phyloP scores from a whole-genome alignment of 2,113 vertebrate genomes.

The Phyllostomus hastatus region DNA sequence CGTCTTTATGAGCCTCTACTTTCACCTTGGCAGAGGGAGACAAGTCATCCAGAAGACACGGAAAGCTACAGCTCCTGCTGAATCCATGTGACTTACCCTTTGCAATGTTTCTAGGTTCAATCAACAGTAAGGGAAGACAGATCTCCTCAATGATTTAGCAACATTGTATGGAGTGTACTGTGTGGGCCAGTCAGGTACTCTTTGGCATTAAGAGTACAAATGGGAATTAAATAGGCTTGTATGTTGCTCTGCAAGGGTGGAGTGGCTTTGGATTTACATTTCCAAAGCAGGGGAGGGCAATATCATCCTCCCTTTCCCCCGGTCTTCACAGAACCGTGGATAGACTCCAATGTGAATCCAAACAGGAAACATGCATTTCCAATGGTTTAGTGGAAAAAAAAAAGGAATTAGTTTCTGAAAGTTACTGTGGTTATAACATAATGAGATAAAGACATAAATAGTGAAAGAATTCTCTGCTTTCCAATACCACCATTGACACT shows the following conservation, averaged over 20 bases:
- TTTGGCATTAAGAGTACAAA: no score
- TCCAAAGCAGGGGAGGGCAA: not conserved
- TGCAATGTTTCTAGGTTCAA: not conserved
- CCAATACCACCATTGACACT: not conserved
- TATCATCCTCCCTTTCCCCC: not conserved
- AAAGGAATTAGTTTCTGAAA: not conserved
- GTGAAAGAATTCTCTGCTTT: not conserved
- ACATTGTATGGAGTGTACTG: not conserved
- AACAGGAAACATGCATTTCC: not conserved
- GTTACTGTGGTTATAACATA: not conserved
- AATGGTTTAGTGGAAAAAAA: not conserved
- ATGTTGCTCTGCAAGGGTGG: rapidly evolving
- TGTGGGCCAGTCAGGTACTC: not conserved
- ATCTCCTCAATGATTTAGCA: not conserved
- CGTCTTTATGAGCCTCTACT: not conserved
- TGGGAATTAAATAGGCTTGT: not conserved
- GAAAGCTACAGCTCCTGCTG: not conserved
- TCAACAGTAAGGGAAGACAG: not conserved
- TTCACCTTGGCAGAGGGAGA: not conserved
- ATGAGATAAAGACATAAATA: not conserved
- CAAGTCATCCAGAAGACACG: not conserved
- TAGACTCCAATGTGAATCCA: not conserved
- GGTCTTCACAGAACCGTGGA: not conserved
- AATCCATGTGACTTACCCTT: not conserved
- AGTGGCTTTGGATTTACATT: not conserved